These are phyloP conservation scores for Avahi laniger DNA, from an alignment of 2,797 vertebrate species.

Conservation along the genomic window DNA sequence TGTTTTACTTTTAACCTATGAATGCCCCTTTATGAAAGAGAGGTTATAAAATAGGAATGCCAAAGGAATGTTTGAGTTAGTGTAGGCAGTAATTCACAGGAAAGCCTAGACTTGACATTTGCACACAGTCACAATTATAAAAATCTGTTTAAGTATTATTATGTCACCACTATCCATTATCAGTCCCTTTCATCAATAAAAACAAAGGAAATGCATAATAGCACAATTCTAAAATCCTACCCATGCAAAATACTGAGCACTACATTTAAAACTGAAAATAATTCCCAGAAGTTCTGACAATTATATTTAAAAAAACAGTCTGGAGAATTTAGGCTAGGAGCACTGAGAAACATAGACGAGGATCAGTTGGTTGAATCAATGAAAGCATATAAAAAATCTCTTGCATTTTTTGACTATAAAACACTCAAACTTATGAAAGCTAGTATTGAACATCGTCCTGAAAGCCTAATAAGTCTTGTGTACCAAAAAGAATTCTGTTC, in stretches of 20 bases:
- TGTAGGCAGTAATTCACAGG: not conserved
- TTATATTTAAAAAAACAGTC: constrained; percentile 26
- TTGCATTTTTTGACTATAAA: constrained; percentile 28
- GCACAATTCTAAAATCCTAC: constrained; percentile 37
- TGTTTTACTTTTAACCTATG: constrained; percentile 24
- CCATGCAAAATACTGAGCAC: not conserved
- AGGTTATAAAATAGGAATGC: constrained; percentile 18
- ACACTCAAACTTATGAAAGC: constrained; percentile 37
- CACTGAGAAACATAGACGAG: constrained; percentile 3
- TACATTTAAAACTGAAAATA: constrained; percentile 54
- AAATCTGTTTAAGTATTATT: constrained; percentile 35
- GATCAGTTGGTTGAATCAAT: not conserved
- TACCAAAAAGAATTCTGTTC: constrained; percentile 29
- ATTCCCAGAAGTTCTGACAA: constrained; percentile 20
- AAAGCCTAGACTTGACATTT: constrained; percentile 18
- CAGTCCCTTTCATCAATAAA: constrained; percentile 31
- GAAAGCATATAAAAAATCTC: not conserved
- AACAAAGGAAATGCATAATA: constrained; percentile 32
- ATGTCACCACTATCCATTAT: constrained; percentile 8
- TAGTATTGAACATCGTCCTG: not conserved
- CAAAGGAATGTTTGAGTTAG: not conserved
- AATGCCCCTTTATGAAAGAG: not conserved
- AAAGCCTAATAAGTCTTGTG: not conserved
- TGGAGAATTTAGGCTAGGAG: not conserved
- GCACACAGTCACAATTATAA: not conserved